Conservation (phyloP, 1,140 invertebrate genomes). For the Steinernema feltiae region DNA sequence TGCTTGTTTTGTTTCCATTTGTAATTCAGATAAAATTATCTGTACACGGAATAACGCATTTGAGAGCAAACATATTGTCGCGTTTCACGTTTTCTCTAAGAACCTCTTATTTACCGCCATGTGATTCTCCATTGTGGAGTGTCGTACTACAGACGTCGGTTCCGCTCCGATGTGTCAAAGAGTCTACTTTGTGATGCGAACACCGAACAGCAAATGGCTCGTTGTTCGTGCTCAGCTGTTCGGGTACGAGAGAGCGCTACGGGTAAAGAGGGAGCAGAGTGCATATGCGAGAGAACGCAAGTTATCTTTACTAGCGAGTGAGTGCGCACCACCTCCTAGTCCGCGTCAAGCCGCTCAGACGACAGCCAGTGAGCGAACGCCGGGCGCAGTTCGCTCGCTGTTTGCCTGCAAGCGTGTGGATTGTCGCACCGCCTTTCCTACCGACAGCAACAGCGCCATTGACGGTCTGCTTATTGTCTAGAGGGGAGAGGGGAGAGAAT, state of each 20-base stretch:
- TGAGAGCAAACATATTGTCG: too few relatives aligned
- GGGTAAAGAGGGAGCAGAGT: neutral
- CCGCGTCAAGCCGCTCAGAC: neutral
- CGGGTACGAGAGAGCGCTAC: neutral
- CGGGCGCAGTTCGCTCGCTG: neutral
- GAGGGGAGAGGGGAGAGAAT: neutral
- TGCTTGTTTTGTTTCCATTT: too few relatives aligned
- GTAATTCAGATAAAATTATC: too few relatives aligned
- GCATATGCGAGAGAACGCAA: neutral
- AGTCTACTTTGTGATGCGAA: neutral
- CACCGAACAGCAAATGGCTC: neutral
- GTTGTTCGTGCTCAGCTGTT: neutral
- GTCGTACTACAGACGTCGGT: too few relatives aligned
- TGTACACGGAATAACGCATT: neutral
- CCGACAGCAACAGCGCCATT: neutral
- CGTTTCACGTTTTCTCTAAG: too few relatives aligned
- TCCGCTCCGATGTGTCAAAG: neutral
- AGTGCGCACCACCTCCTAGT: neutral
- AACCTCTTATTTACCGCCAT: too few relatives aligned
- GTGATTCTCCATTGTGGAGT: too few relatives aligned
- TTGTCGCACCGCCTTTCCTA: neutral
- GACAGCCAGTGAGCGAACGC: neutral
- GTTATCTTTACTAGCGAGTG: slow-evolving; percentile 1
- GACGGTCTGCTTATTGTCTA: neutral
- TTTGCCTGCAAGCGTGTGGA: neutral